phyloP scores from a whole-genome alignment of 2,888 invertebrate genomes.

The Ethmia dodecea region DNA sequence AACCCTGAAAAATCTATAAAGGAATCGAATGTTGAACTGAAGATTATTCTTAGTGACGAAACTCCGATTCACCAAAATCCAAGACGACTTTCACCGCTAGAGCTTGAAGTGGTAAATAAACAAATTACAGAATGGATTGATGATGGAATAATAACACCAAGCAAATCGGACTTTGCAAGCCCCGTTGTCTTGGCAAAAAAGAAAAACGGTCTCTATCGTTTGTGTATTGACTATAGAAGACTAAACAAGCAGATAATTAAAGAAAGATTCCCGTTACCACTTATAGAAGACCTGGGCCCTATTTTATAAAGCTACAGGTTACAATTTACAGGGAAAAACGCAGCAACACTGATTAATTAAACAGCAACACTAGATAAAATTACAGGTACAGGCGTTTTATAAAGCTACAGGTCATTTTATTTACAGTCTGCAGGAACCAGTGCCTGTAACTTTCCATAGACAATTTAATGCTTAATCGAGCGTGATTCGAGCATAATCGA shows the following conservation, averaged over 20 bases:
- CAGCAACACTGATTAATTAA: too few species aligned
- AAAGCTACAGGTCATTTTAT: too few species aligned
- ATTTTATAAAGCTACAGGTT: too few species aligned
- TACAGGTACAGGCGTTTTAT: too few species aligned
- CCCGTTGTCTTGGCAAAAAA: constrained; percentile 19
- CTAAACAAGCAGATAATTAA: constrained; percentile 34
- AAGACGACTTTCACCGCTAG: constrained; percentile 10
- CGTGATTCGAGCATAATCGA: too few species aligned
- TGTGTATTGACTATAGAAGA: constrained; percentile 40
- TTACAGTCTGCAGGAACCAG: too few species aligned
- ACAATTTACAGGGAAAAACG: too few species aligned
- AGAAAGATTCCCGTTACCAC: constrained; percentile 35
- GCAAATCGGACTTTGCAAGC: constrained; percentile 21
- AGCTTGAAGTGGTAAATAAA: constrained; percentile 7
- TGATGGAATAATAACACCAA: constrained; percentile 6
- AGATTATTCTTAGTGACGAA: constrained; percentile 11
- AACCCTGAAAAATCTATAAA: constrained; percentile 8
- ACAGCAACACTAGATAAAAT: too few species aligned
- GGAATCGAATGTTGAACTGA: constrained; percentile 12
- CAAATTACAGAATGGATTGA: constrained; percentile 10
- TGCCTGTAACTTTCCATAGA: too few species aligned
- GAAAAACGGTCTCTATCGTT: constrained; percentile 12
- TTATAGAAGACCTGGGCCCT: constrained; percentile 41
- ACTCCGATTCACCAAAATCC: constrained; percentile 9
- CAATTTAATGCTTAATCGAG: too few species aligned